phyloP scores from a whole-genome alignment of 1,140 invertebrate genomes.

The Listronotus oregonensis region DNA sequence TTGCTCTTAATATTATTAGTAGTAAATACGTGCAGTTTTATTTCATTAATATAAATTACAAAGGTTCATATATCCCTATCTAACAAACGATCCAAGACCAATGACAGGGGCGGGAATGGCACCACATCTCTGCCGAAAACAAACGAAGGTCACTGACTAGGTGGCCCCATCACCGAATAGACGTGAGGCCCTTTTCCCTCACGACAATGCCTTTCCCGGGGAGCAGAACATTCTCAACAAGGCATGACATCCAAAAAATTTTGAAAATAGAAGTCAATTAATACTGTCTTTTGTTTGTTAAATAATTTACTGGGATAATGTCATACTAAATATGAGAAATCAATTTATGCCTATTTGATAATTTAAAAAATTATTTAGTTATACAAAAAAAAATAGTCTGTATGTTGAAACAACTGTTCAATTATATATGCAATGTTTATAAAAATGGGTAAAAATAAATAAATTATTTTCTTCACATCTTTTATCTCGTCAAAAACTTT shows the following conservation, averaged over 20 bases:
- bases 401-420: no score
- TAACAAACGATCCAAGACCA: conserved; percentile 1
- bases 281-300: conserved; percentile 1
- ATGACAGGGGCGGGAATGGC: conserved; percentile 23
- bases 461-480: no score
- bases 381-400: no score
- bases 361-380: no score
- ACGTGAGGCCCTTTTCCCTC: conserved; percentile 28
- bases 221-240: conserved; percentile 23
- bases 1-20: no score
- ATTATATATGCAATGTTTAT: no score
- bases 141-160: conserved; percentile 29
- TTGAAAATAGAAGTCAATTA: conserved; percentile 15
- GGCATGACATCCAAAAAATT: conserved; percentile 24
- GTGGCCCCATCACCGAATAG: conserved; percentile 35
- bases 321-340: no score
- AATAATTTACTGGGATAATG: no score
- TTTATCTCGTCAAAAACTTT: no score
- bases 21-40: no score
- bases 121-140: conserved; percentile 24
- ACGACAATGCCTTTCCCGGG: conserved; percentile 30
- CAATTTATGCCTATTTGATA: no score
- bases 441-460: no score
- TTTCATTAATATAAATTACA: neutral
- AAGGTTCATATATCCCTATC: conserved; percentile 2